phyloP scores from a whole-genome alignment of 2,113 vertebrate genomes.

The Pelecanoides urinatrix region DNA sequence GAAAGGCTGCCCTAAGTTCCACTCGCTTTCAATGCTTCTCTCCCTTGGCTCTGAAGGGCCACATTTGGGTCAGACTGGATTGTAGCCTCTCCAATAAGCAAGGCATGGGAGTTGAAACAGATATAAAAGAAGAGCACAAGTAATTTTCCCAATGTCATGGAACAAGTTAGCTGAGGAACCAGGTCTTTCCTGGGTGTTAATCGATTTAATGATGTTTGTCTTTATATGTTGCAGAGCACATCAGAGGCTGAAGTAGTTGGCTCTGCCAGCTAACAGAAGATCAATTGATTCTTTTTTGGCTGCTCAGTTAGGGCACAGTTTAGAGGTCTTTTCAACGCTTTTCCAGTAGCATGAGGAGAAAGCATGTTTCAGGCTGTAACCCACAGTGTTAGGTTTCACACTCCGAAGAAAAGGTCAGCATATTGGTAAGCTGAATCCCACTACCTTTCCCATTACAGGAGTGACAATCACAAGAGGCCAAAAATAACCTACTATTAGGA shows the following conservation, averaged over 20 bases:
- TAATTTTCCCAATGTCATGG: neutral
- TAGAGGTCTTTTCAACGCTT: neutral
- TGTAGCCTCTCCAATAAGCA: neutral
- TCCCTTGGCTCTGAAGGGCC: neutral
- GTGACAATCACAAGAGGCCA: neutral
- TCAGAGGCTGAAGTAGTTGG: neutral
- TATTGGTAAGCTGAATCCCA: neutral
- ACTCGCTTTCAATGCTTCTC: rapidly evolving
- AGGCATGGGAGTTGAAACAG: neutral
- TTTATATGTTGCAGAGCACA: neutral
- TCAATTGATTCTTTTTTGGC: neutral
- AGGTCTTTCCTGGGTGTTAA: neutral
- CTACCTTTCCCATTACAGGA: neutral
- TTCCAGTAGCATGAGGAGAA: neutral
- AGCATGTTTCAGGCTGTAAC: neutral
- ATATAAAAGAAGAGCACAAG: neutral
- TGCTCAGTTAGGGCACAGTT: neutral
- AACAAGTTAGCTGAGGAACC: neutral
- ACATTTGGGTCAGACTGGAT: neutral
- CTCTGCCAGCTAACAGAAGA: neutral
- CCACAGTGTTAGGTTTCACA: neutral
- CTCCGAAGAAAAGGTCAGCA: neutral
- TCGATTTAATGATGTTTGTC: neutral
- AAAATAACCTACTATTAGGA: neutral
- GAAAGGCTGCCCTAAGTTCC: neutral